Percentiles rank a stretch among this genome's conserved stretches.
Evolutionary conservation across 1,140 invertebrate genomes (phyloP).

Genomic region (Zophobas atratus): DNA sequence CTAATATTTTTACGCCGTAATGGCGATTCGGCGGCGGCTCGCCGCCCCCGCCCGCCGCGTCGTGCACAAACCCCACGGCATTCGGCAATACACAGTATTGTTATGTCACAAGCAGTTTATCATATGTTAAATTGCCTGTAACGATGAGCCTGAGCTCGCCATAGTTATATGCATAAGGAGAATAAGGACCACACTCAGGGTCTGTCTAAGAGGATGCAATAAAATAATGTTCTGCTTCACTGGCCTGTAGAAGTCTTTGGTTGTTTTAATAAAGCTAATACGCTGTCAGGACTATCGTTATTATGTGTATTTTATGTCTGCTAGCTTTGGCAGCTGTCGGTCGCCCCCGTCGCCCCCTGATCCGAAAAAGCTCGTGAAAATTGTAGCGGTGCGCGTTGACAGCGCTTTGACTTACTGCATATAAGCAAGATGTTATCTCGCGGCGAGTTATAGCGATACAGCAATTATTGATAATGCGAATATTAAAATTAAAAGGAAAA

Average conservation of each 20-base stretch:
- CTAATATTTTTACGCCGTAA: too few species aligned
- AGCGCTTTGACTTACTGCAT: slow-evolving; percentile 10
- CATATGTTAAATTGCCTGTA: slow-evolving; percentile 50
- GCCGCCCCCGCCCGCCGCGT: neutral
- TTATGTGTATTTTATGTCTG: slow-evolving; percentile 42
- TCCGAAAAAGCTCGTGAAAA: neutral
- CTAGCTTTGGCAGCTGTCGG: slow-evolving; percentile 12
- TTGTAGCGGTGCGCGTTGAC: neutral
- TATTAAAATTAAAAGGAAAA: neutral
- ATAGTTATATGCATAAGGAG: slow-evolving; percentile 45
- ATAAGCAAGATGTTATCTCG: slow-evolving; percentile 24
- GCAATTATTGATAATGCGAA: slow-evolving; percentile 33
- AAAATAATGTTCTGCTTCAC: slow-evolving; percentile 54
- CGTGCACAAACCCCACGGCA: slow-evolving; percentile 1
- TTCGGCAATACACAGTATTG: slow-evolving; percentile 39
- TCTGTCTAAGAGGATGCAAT: slow-evolving; percentile 48
- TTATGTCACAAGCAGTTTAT: slow-evolving; percentile 47
- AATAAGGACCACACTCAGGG: slow-evolving; percentile 47
- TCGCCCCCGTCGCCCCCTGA: neutral
- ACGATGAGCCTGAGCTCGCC: slow-evolving; percentile 37
- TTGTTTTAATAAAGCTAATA: slow-evolving; percentile 56
- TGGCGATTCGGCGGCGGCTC: neutral
- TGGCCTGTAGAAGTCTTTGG: slow-evolving; percentile 50
- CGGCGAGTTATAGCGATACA: slow-evolving; percentile 21
- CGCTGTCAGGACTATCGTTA: slow-evolving; percentile 45